Evolutionary conservation across 1,140 invertebrate species (phyloP).

Genomic region (Cepaea nemoralis): DNA sequence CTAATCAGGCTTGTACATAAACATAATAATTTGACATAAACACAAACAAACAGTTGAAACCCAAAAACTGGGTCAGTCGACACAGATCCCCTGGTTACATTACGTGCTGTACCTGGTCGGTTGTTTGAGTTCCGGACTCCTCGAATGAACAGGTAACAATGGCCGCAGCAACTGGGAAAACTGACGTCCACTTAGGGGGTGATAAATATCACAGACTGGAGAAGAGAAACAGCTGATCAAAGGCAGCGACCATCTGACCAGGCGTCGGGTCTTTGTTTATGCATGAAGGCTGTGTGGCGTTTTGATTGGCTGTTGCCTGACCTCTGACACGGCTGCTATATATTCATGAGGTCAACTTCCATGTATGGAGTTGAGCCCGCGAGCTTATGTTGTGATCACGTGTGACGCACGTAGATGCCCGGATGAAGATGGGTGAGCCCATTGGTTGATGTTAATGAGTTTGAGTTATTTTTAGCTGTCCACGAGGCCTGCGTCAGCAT

Average conservation of each 20-base stretch:
- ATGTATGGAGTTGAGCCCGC: constrained; percentile 43
- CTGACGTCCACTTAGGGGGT: neutral
- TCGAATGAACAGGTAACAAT: neutral
- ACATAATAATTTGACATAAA: too few species aligned
- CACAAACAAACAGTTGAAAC: too few species aligned
- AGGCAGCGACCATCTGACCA: constrained; percentile 42
- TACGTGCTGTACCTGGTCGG: too few species aligned
- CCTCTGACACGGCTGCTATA: constrained; percentile 38
- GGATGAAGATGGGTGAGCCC: constrained; percentile 7
- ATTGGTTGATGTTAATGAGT: constrained; percentile 19
- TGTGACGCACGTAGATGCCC: constrained; percentile 29
- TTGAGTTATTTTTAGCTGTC: constrained; percentile 27
- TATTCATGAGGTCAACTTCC: constrained; percentile 44
- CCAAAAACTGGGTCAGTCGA: too few species aligned
- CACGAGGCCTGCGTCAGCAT: constrained; percentile 7
- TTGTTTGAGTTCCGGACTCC: too few species aligned
- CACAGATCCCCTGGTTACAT: too few species aligned
- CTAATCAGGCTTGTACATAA: too few species aligned
- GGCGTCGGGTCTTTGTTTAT: constrained; percentile 54
- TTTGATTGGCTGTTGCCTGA: constrained; percentile 45
- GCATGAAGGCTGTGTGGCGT: constrained; percentile 25
- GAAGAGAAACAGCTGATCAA: constrained; percentile 51
- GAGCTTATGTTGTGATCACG: constrained; percentile 48
- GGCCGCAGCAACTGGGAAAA: neutral
- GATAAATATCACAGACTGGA: neutral